Percentiles rank a stretch among this genome's conserved stretches.
Conservation (phyloP, 2,113 vertebrate species). For the Coregonus clupeaformis region DNA sequence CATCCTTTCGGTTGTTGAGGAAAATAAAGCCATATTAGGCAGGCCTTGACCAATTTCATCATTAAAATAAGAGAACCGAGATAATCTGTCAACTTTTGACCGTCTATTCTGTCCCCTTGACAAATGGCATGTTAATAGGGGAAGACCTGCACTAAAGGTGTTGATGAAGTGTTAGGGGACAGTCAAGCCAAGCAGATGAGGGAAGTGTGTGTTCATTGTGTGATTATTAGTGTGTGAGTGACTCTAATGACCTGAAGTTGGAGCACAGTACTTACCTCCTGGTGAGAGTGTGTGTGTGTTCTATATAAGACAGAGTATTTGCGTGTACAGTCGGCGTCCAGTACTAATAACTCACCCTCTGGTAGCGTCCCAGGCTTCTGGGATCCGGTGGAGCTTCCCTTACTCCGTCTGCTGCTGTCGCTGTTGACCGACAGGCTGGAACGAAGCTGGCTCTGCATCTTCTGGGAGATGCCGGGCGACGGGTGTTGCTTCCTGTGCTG, state of each 20-base stretch:
- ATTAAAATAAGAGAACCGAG: background rate
- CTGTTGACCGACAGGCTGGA: conserved; percentile 94
- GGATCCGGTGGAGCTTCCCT: conserved; percentile 86
- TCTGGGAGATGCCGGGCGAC: conserved; percentile 83
- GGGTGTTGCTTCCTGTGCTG: conserved; percentile 75
- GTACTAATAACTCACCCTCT: conserved; percentile 81
- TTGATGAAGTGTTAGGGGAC: conserved; percentile 12
- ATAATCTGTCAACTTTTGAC: background rate
- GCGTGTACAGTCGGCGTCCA: background rate
- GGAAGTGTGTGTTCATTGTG: conserved; percentile 12
- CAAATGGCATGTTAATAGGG: background rate
- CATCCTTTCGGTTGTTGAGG: conserved; percentile 52
- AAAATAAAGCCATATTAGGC: conserved; percentile 42
- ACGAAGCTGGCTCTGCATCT: conserved; percentile 90
- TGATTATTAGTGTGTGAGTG: background rate
- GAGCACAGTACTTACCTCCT: background rate
- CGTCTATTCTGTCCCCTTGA: background rate
- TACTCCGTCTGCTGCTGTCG: conserved; percentile 86
- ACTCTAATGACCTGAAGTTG: no score
- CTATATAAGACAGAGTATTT: no score
- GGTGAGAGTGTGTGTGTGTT: background rate
- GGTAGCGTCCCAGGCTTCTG: conserved; percentile 87
- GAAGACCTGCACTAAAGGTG: conserved; percentile 44
- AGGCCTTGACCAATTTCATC: background rate
- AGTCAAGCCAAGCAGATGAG: conserved; percentile 5